phyloP scores from a whole-genome alignment of 2,113 vertebrate genomes.

The Tylochromis polylepis region DNA sequence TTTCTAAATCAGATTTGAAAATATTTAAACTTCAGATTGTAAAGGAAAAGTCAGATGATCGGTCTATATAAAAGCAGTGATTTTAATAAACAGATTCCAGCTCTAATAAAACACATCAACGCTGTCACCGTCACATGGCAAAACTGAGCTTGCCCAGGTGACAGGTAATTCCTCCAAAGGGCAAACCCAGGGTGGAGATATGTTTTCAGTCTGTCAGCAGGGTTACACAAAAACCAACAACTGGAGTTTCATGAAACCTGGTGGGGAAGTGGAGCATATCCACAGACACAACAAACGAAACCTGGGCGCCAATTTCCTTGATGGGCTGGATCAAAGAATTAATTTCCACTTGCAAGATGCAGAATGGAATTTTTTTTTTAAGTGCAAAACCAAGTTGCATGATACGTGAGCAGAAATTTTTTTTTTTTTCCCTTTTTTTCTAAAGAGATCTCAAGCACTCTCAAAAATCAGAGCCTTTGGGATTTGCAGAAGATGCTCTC shows the following conservation, averaged over 20 bases:
- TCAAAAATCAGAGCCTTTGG: not conserved
- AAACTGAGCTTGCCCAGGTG: not conserved
- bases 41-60: not conserved
- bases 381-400: not conserved
- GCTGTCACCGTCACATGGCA: not conserved
- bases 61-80: not conserved
- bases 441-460: fast-evolving
- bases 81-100: not conserved
- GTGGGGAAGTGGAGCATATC: not conserved
- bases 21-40: not conserved
- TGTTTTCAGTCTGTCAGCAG: not conserved
- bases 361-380: not conserved
- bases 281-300: not conserved
- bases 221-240: not conserved
- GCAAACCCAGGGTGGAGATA: not conserved
- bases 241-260: not conserved
- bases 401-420: not conserved
- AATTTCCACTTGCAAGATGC: not conserved
- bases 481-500: not conserved
- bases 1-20: not conserved
- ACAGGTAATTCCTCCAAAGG: not conserved
- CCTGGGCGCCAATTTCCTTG: not conserved
- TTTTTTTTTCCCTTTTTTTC: fast-evolving
- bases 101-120: not conserved
- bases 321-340: not conserved